Conservation (phyloP, 2,888 invertebrate genomes). For the Lissocephala sabroskyi region DNA sequence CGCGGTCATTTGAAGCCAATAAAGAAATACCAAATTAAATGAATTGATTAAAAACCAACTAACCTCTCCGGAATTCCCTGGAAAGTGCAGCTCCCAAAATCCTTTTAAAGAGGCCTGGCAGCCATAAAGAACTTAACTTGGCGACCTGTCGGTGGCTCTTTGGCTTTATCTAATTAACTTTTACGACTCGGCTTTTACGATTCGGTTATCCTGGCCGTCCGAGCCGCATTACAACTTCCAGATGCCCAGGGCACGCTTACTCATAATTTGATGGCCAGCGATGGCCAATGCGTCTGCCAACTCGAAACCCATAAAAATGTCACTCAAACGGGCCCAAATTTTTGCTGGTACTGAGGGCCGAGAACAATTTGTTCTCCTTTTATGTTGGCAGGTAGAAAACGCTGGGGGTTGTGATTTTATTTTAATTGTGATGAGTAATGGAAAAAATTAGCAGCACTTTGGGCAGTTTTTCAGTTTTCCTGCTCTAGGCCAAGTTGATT, state of each 20-base stretch:
- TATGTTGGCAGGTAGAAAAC: neutral
- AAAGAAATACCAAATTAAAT: too few relatives aligned
- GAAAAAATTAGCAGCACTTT: slow-evolving; percentile 29
- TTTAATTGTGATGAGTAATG: slow-evolving; percentile 27
- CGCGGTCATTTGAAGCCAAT: too few relatives aligned
- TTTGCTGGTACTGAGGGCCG: neutral
- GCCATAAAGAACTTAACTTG: too few relatives aligned
- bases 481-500: slow-evolving; percentile 30
- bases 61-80: too few relatives aligned
- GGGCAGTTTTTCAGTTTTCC: slow-evolving; percentile 13
- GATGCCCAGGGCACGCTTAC: slow-evolving; percentile 1
- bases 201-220: neutral
- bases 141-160: too few relatives aligned
- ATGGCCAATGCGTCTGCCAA: slow-evolving; percentile 1
- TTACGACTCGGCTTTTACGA: slow-evolving; percentile 22
- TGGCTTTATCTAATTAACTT: slow-evolving; percentile 35
- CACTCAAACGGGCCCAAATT: slow-evolving; percentile 14
- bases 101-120: too few relatives aligned
- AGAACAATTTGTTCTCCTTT: neutral
- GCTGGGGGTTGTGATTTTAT: neutral
- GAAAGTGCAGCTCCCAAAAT: too few relatives aligned
- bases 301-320: slow-evolving; percentile 19
- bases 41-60: too few relatives aligned
- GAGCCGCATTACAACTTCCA: neutral
- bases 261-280: slow-evolving; percentile 20